Base-by-base conservation (phyloP, 2,888 invertebrate genomes). In the Drosophila peninsularis region DNA sequence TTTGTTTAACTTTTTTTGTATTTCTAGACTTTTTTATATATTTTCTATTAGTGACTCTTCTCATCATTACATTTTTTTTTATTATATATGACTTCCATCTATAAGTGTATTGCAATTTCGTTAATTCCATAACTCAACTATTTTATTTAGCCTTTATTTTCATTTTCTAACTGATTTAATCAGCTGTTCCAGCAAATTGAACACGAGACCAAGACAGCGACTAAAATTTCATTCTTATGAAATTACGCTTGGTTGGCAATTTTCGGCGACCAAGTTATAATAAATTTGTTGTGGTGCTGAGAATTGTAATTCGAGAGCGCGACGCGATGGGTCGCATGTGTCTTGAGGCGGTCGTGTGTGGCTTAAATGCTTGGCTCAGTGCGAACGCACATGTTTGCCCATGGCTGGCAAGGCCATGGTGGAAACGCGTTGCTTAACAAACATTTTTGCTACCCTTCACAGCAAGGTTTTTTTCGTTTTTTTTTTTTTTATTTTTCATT, bases 131-230 rank as follows among this genome's bases (percentile, higher is more conserved):
- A 45, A 45, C 24, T 45, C n/a, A 45, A 37, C 24, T 19, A 14
- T 19, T 14, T 30, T 1, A 54, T 54, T 54, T 19, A 1, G 27
- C 3, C 45, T 45, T 36, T 32, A 44, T 42, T 53, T 36, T 30
- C 19, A 10, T 41, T 44, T 41, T n/a, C 27, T 6, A 34, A 45
- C 39, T 71, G 72, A 80, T 80, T 76, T 55, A 72, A 78, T 80
- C 72, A 80, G 56, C 63, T 67, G 63, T 74, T 78, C 60, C 70
- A 64, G 56, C 50, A 70, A 77, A 78, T 80, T 80, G 69, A 78
- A 61, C 70, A 73, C 58, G 39, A 60, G 60, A 53, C 54, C 24
- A 17, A 50, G 17, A 19, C 34, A 17, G 5, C 39, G 56, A 58
- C 54, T 62, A 44, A 61, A 73, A 75, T 71, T 79, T 79, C 71